Evolutionary conservation across 2,888 invertebrate genomes (phyloP), one percentile per base, ranked within the genome.

Genomic region (Pristionchus arcanus): DNA sequence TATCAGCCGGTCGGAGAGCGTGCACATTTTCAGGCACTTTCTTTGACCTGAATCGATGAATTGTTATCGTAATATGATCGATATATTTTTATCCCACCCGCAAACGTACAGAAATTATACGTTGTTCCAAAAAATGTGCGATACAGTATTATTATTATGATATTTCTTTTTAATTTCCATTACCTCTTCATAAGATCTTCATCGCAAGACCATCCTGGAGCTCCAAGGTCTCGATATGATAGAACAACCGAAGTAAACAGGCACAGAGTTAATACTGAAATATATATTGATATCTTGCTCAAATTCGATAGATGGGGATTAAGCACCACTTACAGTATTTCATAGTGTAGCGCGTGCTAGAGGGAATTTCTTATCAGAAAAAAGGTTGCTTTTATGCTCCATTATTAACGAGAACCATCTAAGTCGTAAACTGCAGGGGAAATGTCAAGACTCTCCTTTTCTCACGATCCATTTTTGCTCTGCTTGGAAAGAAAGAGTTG

Each of bases 21-120:
- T 93, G 91, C 15, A 91, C 93, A 34, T 86, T 90, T 0, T 91
- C 92, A 0, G 93, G 98, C 15, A 91, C 90, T 55, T 74, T 91
- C n/a, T 90, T 86, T 28, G 92, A 92, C 84, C 92, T 93, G 68
- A 68, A 90, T 13, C 16, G 16, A n/a, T n/a, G n/a, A n/a, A n/a
- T n/a, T n/a, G n/a, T n/a, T n/a, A n/a, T n/a, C n/a, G n/a, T n/a
- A n/a, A n/a, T 25, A 21, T 68, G 9, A 25, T 68, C 31, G 66
- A 59, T 59, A 25, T 59, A 25, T 59, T 59, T 16, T 49, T 49
- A 4, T 9, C n/a, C n/a, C n/a, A n/a, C n/a, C 5, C 59, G 59
- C 59, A 16, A 68, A 68, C 11, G 68, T 68, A n/a, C 28, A 15
- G 68, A n/a, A 5, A n/a, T n/a, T n/a, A n/a, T n/a, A n/a, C n/a